phyloP scores from a whole-genome alignment of 1,140 invertebrate genomes.

The Drosophila albomicans region DNA sequence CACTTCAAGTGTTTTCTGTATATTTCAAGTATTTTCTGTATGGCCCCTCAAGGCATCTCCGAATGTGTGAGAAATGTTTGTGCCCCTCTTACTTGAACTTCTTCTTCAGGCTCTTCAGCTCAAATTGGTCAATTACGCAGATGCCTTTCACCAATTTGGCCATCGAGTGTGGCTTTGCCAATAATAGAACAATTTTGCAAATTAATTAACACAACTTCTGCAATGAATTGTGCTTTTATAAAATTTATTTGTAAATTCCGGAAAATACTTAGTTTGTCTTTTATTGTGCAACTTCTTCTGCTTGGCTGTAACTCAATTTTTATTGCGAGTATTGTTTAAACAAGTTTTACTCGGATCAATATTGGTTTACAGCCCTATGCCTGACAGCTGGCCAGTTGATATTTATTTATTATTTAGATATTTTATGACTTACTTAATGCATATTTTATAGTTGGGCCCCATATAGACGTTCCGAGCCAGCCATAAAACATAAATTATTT shows the following conservation, averaged over 20 bases:
- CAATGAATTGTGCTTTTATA: not conserved
- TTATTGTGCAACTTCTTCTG: too few relatives aligned
- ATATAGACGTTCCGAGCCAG: conserved; percentile 7
- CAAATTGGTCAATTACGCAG: conserved; percentile 49
- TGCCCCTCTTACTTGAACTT: conserved; percentile 47
- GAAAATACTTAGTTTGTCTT: too few relatives aligned
- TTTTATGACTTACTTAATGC: conserved; percentile 48
- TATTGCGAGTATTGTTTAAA: not conserved
- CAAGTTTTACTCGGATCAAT: not conserved
- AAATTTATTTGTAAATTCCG: too few relatives aligned
- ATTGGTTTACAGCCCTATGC: conserved; percentile 19
- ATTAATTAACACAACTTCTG: conserved; percentile 14
- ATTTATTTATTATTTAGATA: conserved; percentile 36
- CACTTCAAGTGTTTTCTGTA: conserved; percentile 55
- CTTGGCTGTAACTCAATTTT: not conserved
- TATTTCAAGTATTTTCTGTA: conserved; percentile 38
- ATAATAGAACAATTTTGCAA: conserved; percentile 25
- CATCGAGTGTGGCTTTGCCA: conserved; percentile 1
- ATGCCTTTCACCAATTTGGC: conserved; percentile 36
- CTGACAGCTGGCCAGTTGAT: conserved; percentile 11
- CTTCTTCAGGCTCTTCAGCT: conserved; percentile 29
- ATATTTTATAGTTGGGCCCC: conserved; percentile 12
- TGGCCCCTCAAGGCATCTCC: conserved; percentile 32
- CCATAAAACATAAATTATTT: conserved; percentile 23
- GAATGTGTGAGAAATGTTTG: conserved; percentile 47